These are phyloP conservation scores for Callinectes sapidus DNA, from an alignment of 2,888 invertebrate genomes.

Conservation along the genomic window DNA sequence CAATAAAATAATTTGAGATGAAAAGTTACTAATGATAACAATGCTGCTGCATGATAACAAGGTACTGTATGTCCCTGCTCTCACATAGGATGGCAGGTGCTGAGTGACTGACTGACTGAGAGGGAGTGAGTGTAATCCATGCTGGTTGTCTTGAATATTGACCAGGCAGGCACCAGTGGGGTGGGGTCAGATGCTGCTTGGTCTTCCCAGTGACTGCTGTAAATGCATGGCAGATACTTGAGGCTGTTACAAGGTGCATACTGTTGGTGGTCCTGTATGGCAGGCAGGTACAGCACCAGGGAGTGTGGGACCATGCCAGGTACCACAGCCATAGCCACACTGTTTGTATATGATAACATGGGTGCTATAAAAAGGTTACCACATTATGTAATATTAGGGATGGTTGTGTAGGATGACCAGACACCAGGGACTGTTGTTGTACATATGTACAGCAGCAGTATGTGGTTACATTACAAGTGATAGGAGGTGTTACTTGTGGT, in stretches of 20 bases:
- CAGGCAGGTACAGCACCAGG: neutral
- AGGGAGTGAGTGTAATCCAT: neutral
- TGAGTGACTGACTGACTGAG: neutral
- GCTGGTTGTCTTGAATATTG: neutral
- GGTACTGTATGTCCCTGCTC: neutral
- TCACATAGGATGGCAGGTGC: too few species aligned
- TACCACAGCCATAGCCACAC: neutral
- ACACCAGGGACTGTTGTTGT: neutral
- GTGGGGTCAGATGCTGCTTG: neutral
- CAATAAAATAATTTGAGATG: neutral
- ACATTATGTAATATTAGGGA: neutral
- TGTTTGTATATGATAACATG: neutral
- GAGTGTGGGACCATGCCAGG: neutral
- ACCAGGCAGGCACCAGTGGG: neutral
- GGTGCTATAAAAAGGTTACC: neutral
- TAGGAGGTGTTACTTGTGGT: neutral
- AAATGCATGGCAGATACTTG: neutral
- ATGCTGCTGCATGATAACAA: neutral
- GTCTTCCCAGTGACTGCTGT: neutral
- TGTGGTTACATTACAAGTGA: neutral
- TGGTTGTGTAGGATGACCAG: neutral
- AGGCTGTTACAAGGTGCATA: neutral
- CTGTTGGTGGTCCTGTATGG: neutral
- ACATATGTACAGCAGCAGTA: neutral
- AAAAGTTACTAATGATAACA: neutral